Evolutionary conservation across 2,797 vertebrate species (phyloP), one percentile per base, ranked within the genome.

Genomic region (Ctenochaetus hawaiiensis): DNA sequence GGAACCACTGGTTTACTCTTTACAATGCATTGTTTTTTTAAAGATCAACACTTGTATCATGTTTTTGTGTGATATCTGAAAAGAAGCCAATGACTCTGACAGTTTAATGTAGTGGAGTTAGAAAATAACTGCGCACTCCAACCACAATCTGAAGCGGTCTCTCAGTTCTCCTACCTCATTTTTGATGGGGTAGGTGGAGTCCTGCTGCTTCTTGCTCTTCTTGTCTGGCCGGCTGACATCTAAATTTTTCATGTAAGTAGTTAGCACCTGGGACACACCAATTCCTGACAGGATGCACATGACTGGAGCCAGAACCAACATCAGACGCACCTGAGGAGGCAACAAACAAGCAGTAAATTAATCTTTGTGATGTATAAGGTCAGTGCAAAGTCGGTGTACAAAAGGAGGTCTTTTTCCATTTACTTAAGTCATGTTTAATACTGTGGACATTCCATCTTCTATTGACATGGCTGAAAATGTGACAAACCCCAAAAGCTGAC

Each of bases 221-320:
- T 99, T 99, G 91, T 99, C 97, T 0, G 97, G 96, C 37, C 97
- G 96, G 91, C 96, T 99, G 80, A 99, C 97, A 17, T 99, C 98
- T 92, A 99, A 85, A 90, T 99, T 99, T 94, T 98, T 99, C 97
- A 99, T 99, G 81, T 99, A 99, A 10, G 98, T 99, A 66, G 97
- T 97, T 1, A 99, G 86, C 14, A 99, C 98, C 91, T 99, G 98
- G 49, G 98, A 99, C 56, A 99, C 97, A 0, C 98, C 98, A 0
- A 99, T 99, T 72, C 98, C 98, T 0, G 98, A 99, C 48, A 99
- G 96, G 90, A 99, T 99, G 93, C 98, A 99, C 98, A 99, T 99
- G 69, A 99, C 98, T 0, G 98, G 98, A 20, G 98, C 98, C 91
- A 99, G 87, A 44, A 99, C 98, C 90, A 99, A 84, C 98, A 99